Base-by-base conservation (phyloP, 2,113 vertebrate genomes). In the Taurulus bubalis region DNA sequence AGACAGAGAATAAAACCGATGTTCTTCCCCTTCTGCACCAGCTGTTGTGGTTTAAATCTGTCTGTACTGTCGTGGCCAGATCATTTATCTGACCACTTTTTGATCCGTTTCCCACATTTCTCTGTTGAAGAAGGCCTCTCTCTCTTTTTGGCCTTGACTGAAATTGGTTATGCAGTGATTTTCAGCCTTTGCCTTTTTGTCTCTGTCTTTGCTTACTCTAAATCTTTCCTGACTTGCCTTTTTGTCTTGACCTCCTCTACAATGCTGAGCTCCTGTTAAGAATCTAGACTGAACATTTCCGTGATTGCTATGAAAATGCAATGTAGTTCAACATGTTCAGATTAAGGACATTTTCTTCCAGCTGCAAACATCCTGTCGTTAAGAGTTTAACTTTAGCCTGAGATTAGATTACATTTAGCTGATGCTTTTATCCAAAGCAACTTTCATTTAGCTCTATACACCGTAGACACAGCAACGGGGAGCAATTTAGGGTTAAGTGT, bases 21-120 rank as follows among this genome's bases (percentile, higher is more conserved):
- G 84, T 85, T 86, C 75, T 85, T 85, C 84, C 70, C 71, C 79
- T 76, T 81, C 78, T 89, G 78, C 80, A 80, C 87, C 92, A 94
- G 93, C 93, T 93, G 92, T 86, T 91, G 92, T 84, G 90, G 85
- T 91, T 94, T 91, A 75, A 89, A 89, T 92, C 83, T 68, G 87
- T 86, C 88, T 82, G 77, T 84, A 75, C 71, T 59, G 80, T 74
- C 20, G 55, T 74, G 71, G 89, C 83, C 79, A 90, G 77, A 90
- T 82, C 76, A 78, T 90, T 93, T 87, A 92, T 92, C 90, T 78
- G 75, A 85, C 82, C 15, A 73, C 76, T 86, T 89, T 91, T 72
- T 93, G 84, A 91, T 90, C 85, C 28, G 18, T 81, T 86, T 89
- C 82, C 90, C 82, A 85, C 77, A 91, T 91, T 84, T 88, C 79